Evolutionary conservation across 1,140 invertebrate species (phyloP), one percentile per base, ranked within the genome.

Genomic region (Cydia splendana): DNA sequence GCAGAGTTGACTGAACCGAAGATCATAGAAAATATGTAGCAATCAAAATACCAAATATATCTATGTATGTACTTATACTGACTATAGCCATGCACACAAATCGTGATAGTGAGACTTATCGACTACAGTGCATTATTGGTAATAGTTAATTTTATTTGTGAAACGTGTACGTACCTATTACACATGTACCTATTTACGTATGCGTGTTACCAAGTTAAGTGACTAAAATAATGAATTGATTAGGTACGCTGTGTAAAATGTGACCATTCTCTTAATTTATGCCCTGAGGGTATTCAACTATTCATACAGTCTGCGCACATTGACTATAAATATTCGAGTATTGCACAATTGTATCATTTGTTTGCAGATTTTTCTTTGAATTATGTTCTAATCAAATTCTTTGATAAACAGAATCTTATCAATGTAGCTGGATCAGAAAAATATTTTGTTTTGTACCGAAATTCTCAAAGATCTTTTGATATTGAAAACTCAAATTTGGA

Each of bases 1-100:
- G 80, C 80, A 82, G 75, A 78, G 85, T 86, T 88, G 76, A 86
- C 30, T 88, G 82, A 85, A 86, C 84, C 77, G 48, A 76, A 65
- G 78, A 82, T 77, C 2, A 71, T 38, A 45, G 67, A 42, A n/a
- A 71, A 71, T 4, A 24, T 30, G 6, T 38, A 69, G 7, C 34
- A 71, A 42, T 45, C 34, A 71, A 42, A 71, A 42, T 38, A 69
- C 65, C 10, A 51, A 13, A 15, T 42, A 9, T 42, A 42, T 42
- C 7, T 42, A 42, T 24, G 24, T 42, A 42, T 1, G 38, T 42
- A 42, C 38, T 42, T 42, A 42, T 9, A 48, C 15, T 15, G 12
- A 3, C 13, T 13, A 48, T 24, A 62, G 2, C 20, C 57, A 62
- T 62, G 57, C 57, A 62, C 20, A 62, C 20, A 62, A 20, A 24